Evolutionary conservation across 2,888 invertebrate genomes (phyloP).

Genomic region (Pheosia tremula): DNA sequence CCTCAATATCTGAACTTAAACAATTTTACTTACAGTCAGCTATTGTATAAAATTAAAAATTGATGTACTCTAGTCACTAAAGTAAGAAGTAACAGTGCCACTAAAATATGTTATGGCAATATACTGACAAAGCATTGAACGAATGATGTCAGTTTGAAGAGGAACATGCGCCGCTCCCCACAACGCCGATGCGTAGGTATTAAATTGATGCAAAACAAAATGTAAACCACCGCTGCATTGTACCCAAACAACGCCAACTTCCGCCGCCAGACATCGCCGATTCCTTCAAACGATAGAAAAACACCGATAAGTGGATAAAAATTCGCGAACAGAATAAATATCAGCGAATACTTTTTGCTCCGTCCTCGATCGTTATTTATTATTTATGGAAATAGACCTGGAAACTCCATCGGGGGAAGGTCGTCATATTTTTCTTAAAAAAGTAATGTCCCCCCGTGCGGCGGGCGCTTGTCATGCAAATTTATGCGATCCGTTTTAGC

Average conservation of each 20-base stretch:
- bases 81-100: too few relatives aligned
- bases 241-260: neutral
- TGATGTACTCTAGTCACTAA: too few relatives aligned
- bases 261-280: slow-evolving; percentile 19
- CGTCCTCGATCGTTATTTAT: slow-evolving; percentile 80
- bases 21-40: too few relatives aligned
- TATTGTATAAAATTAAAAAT: too few relatives aligned
- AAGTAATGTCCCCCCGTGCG: slow-evolving; percentile 73
- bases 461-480: slow-evolving; percentile 79
- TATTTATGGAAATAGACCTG: slow-evolving; percentile 83
- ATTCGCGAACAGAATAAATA: slow-evolving; percentile 78
- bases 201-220: neutral
- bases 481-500: slow-evolving; percentile 80
- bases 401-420: slow-evolving; percentile 75
- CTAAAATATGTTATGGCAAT: too few relatives aligned
- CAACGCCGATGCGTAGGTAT: too few relatives aligned
- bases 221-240: neutral
- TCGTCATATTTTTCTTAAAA: slow-evolving; percentile 82
- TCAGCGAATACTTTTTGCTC: slow-evolving; percentile 73
- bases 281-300: slow-evolving; percentile 46
- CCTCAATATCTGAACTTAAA: too few relatives aligned
- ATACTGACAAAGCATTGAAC: too few relatives aligned
- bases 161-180: too few relatives aligned
- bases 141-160: too few relatives aligned
- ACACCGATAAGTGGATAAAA: slow-evolving; percentile 75